Base-by-base conservation (phyloP, 2,113 vertebrate species). In the Varanus komodoensis region DNA sequence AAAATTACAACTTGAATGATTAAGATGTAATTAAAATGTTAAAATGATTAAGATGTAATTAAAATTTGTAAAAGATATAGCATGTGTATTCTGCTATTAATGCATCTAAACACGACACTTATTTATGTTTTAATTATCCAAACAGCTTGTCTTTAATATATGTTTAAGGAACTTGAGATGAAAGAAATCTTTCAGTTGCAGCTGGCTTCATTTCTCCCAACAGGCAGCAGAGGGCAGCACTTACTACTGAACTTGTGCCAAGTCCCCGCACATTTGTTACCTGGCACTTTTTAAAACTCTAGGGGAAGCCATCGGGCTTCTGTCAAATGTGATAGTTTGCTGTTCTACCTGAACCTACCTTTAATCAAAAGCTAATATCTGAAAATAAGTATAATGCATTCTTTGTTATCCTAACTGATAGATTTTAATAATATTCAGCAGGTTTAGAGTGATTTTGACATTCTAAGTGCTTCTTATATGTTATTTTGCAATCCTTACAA, bases 151-250 rank as follows among this genome's bases (percentile, higher is more conserved):
- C 3, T 82, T 93, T 89, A 25, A 81, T 0, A 68, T 8, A 0
- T 8, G 25, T 52, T 92, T 87, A 19, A 21, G 1, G 44, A 73
- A 12, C 2, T 19, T 38, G n/a, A 12, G 87, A 74, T 9, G 21
- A 82, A 44, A 44, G 1, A 21, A 21, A 57, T 57, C 44, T 57
- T 88, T 52, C 67, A 34, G 5, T 64, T 82, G 8, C 8, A 71
- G 38, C 17, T 32, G n/a, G 34, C 86, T 52, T 79, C 54, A 29
- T 82, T 52, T 74, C 19, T 17, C 29, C 61, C 75, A 50, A 2
- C 68, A 84, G 71, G 90, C 95, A 95, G 92, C 93, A 96, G 95
- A 93, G 95, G 95, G 95, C 95, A 95, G 80, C 90, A 88, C 88
- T 92, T 90, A 17, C 93, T 79, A 1, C 57, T 14, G 54, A 92